These are phyloP conservation scores for Drosophila subpulchrella DNA, from an alignment of 1,140 invertebrate genomes.

Conservation along the genomic window DNA sequence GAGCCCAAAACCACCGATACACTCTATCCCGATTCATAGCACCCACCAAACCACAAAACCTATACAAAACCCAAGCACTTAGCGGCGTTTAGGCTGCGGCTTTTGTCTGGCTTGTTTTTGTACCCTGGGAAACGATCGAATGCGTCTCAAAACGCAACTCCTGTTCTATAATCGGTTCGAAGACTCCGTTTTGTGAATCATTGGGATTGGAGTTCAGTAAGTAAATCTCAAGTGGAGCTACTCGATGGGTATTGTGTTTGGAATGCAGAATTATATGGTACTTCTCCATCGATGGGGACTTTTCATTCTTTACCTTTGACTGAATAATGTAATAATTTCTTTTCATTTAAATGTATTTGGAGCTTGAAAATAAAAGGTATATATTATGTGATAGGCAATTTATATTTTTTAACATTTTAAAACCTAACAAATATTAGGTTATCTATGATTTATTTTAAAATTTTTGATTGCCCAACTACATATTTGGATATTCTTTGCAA, in stretches of 20 bases:
- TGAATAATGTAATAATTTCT: too few species aligned
- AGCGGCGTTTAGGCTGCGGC: slow-evolving; percentile 72
- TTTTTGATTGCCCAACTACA: too few species aligned
- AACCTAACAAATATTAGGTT: too few species aligned
- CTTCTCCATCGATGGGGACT: background rate
- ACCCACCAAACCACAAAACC: slow-evolving; percentile 53
- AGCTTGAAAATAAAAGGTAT: too few species aligned
- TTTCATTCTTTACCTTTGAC: background rate
- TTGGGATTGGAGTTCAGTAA: slow-evolving; percentile 42
- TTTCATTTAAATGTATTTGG: too few species aligned
- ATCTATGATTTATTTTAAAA: too few species aligned
- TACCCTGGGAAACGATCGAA: slow-evolving; percentile 32
- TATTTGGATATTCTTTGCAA: too few species aligned
- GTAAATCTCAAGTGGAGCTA: slow-evolving; percentile 58
- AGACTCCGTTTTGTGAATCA: slow-evolving; percentile 21
- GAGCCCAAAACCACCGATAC: slow-evolving; percentile 42
- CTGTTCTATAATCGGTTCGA: slow-evolving; percentile 20
- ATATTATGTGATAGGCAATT: too few species aligned
- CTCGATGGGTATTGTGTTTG: slow-evolving; percentile 31
- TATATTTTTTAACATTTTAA: too few species aligned
- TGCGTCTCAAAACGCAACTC: slow-evolving; percentile 1
- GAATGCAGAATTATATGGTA: background rate
- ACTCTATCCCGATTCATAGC: slow-evolving; percentile 48
- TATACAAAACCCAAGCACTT: slow-evolving; percentile 55
- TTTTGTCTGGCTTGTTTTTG: slow-evolving; percentile 30